Evolutionary conservation across 2,888 invertebrate genomes (phyloP).

Genomic region (Prenolepis imparis): DNA sequence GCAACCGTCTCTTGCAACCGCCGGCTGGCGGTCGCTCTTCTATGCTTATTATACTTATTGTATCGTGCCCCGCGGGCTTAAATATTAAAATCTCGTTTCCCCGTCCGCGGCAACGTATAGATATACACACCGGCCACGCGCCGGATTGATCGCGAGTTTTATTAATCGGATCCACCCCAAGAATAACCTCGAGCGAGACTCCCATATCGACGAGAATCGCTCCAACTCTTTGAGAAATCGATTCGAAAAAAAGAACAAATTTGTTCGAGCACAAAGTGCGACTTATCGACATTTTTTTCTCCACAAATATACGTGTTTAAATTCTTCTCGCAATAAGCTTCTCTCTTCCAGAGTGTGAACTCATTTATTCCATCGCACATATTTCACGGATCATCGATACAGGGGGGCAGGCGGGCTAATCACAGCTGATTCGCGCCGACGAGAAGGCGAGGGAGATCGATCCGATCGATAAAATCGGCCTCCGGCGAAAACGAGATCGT

Average conservation of each 20-base stretch:
- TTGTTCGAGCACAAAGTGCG: neutral
- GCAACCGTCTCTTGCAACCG: constrained; percentile 73
- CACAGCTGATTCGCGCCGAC: neutral
- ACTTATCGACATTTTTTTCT: neutral
- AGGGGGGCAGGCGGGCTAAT: too few relatives aligned
- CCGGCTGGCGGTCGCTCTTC: constrained; percentile 67
- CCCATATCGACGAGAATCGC: neutral
- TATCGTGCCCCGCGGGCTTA: constrained; percentile 72
- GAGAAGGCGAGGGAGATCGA: neutral
- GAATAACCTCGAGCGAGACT: neutral
- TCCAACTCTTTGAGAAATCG: neutral
- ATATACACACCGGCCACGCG: constrained; percentile 8
- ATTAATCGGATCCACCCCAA: constrained; percentile 34
- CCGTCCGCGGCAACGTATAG: constrained; percentile 14
- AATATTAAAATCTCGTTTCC: constrained; percentile 79
- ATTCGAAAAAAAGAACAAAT: neutral
- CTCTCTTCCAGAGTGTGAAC: neutral
- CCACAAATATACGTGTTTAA: neutral
- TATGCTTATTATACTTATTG: constrained; percentile 79
- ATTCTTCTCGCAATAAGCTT: neutral
- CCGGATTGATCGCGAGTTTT: constrained; percentile 43
- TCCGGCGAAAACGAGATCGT: constrained; percentile 44
- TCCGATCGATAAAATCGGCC: constrained; percentile 39
- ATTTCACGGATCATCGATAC: neutral
- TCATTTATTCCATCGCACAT: neutral